Conservation (phyloP, 1,140 invertebrate genomes). For the Sminthurides bifidus region DNA sequence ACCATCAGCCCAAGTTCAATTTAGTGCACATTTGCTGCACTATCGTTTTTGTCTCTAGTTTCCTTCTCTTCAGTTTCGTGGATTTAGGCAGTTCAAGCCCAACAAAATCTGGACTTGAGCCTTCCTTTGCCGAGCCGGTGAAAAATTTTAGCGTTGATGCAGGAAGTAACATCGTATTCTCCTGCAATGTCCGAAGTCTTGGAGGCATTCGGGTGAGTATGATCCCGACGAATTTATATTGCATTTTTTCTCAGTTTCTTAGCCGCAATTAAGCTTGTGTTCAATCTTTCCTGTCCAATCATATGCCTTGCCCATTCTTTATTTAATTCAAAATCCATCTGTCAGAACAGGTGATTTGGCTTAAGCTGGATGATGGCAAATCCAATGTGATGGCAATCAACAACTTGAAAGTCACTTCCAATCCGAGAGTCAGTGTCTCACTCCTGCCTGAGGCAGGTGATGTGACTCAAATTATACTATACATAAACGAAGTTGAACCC, state of each 20-base stretch:
- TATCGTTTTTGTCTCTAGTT: too few species aligned
- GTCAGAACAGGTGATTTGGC: slow-evolving; percentile 14
- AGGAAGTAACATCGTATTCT: slow-evolving; percentile 12
- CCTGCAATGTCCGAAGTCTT: slow-evolving; percentile 11
- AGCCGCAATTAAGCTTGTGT: neutral
- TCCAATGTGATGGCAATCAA: slow-evolving; percentile 9
- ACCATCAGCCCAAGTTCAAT: too few species aligned
- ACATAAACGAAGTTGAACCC: slow-evolving; percentile 8
- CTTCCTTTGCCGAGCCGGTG: slow-evolving; percentile 11
- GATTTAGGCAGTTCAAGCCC: neutral
- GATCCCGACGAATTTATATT: neutral
- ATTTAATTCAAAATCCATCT: too few species aligned
- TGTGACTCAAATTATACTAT: slow-evolving; percentile 14
- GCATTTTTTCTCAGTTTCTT: neutral
- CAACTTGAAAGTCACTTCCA: slow-evolving; percentile 12
- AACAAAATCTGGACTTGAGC: neutral
- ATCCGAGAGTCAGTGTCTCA: slow-evolving; percentile 11
- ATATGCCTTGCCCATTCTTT: neutral
- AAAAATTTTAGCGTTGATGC: slow-evolving; percentile 11
- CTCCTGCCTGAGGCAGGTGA: slow-evolving; percentile 8
- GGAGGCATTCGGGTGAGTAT: slow-evolving; percentile 9
- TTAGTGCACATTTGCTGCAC: too few species aligned
- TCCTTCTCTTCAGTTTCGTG: too few species aligned
- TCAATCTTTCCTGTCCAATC: neutral
- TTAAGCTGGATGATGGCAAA: neutral